Conservation (phyloP, 1,140 invertebrate genomes). For the Cydia pomonella region DNA sequence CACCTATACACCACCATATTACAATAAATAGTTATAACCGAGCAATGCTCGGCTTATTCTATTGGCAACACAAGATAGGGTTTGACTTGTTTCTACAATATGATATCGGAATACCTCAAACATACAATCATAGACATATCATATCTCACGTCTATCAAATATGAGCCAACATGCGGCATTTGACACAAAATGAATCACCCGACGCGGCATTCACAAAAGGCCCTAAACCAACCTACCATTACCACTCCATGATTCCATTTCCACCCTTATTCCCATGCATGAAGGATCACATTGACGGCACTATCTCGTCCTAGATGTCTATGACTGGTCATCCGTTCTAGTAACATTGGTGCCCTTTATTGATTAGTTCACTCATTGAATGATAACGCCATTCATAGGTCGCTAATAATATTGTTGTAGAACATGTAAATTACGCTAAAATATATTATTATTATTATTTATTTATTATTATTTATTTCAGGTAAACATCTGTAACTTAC, state of each 20-base stretch:
- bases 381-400: background rate
- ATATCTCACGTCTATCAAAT: background rate
- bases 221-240: background rate
- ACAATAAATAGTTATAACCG: too few species aligned
- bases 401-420: background rate
- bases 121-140: background rate
- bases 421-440: background rate
- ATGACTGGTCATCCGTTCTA: background rate
- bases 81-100: too few species aligned
- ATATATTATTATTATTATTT: too few species aligned
- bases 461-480: too few species aligned
- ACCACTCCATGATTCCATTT: background rate
- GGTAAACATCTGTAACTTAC: too few species aligned
- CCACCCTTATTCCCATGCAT: background rate
- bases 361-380: slow-evolving; percentile 14
- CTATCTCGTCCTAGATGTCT: background rate
- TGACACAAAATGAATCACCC: background rate
- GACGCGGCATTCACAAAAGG: background rate
- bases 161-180: background rate
- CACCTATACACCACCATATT: too few species aligned
- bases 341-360: background rate
- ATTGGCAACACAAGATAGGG: too few species aligned
- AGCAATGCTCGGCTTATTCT: too few species aligned
- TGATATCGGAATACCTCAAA: background rate
- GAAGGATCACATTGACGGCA: background rate